These are phyloP conservation scores for Naja naja DNA, from an alignment of 2,113 vertebrate species.

Conservation along the genomic window DNA sequence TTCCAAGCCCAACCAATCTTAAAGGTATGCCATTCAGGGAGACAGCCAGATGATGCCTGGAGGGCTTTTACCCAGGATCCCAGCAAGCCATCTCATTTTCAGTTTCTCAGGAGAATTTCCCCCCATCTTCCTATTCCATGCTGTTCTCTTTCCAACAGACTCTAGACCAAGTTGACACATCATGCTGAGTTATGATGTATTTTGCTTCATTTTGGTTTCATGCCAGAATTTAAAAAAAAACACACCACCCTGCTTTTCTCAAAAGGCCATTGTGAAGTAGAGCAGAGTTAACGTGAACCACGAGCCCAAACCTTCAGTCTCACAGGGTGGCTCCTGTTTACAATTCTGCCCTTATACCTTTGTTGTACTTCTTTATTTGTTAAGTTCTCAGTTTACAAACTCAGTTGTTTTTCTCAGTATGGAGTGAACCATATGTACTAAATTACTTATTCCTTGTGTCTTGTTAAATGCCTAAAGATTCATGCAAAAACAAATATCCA, in stretches of 20 bases:
- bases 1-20: neutral
- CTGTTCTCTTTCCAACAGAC: neutral
- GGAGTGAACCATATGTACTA: neutral
- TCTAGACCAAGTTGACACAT: neutral
- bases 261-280: neutral
- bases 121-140: neutral
- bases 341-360: neutral
- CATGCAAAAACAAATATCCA: neutral
- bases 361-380: neutral
- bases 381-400: neutral
- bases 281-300: neutral
- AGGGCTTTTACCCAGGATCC: neutral
- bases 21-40: neutral
- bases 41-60: neutral
- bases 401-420: neutral
- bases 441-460: neutral
- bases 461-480: slow-evolving; percentile 18
- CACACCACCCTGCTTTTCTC: neutral
- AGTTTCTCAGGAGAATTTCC: neutral
- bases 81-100: neutral
- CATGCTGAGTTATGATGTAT: neutral
- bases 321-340: neutral
- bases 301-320: neutral
- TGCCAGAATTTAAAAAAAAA: neutral
- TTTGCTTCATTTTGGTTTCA: neutral